Conservation (phyloP, 2,797 vertebrate species). For the Champsocephalus gunnari region DNA sequence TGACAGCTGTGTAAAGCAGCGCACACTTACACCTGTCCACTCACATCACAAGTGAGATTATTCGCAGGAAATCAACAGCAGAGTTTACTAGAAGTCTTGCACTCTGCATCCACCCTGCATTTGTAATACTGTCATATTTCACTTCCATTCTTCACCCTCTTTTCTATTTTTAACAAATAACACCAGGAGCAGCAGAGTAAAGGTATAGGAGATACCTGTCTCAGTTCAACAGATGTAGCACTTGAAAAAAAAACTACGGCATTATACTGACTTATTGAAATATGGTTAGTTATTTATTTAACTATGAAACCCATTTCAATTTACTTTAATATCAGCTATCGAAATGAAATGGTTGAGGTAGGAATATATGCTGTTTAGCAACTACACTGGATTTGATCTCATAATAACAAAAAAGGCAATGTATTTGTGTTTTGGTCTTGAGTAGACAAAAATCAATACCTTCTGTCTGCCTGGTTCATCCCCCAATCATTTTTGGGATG, state of each 20-base stretch:
- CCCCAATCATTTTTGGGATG: neutral
- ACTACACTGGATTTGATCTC: slow-evolving; percentile 26
- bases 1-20: slow-evolving; percentile 75
- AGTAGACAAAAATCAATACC: slow-evolving; percentile 53
- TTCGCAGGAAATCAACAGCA: slow-evolving; percentile 61
- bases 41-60: slow-evolving; percentile 68
- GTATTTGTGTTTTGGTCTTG: slow-evolving; percentile 41
- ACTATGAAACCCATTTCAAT: neutral
- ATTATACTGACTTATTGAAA: neutral
- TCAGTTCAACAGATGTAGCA: slow-evolving; percentile 4
- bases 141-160: slow-evolving; percentile 16
- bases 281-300: neutral
- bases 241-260: neutral
- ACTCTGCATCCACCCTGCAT: slow-evolving; percentile 19
- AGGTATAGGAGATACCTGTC: neutral
- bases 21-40: slow-evolving; percentile 73
- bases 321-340: neutral
- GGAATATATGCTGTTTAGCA: slow-evolving; percentile 2
- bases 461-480: slow-evolving; percentile 26
- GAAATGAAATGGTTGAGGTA: slow-evolving; percentile 7
- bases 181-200: neutral
- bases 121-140: slow-evolving; percentile 5
- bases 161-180: slow-evolving; percentile 42
- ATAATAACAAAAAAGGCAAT: slow-evolving; percentile 42
- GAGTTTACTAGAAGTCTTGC: slow-evolving; percentile 33